phyloP scores from a whole-genome alignment of 2,113 vertebrate species.

The Globicephala melas region DNA sequence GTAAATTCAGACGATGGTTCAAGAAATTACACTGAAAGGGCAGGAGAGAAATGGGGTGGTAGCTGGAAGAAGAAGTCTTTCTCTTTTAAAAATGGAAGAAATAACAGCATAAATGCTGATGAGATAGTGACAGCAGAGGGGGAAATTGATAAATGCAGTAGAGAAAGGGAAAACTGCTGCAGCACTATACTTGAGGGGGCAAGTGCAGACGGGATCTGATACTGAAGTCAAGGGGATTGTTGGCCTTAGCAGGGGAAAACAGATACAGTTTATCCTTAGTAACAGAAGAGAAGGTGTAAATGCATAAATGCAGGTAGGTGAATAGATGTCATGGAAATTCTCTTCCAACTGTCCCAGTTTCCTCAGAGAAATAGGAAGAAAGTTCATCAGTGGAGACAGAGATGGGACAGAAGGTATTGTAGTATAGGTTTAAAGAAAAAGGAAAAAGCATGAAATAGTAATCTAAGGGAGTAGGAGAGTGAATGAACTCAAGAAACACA shows the following conservation, averaged over 20 bases:
- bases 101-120: neutral
- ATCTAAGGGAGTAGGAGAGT: neutral
- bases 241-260: neutral
- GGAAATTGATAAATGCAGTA: neutral
- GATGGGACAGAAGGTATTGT: neutral
- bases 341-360: neutral
- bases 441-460: neutral
- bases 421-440: neutral
- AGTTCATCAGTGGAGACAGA: neutral
- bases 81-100: neutral
- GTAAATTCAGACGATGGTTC: neutral
- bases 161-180: neutral
- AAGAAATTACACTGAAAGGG: conserved; percentile 10
- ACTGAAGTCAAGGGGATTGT: neutral
- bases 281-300: neutral
- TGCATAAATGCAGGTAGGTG: neutral
- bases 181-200: neutral
- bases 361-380: neutral
- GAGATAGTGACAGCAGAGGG: neutral
- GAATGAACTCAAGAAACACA: neutral
- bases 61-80: neutral
- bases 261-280: neutral
- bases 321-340: neutral
- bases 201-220: neutral
- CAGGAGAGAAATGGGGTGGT: neutral